Evolutionary conservation across 1,140 invertebrate genomes (phyloP), one percentile per base, ranked within the genome.

Genomic region (Helicoverpa zea): DNA sequence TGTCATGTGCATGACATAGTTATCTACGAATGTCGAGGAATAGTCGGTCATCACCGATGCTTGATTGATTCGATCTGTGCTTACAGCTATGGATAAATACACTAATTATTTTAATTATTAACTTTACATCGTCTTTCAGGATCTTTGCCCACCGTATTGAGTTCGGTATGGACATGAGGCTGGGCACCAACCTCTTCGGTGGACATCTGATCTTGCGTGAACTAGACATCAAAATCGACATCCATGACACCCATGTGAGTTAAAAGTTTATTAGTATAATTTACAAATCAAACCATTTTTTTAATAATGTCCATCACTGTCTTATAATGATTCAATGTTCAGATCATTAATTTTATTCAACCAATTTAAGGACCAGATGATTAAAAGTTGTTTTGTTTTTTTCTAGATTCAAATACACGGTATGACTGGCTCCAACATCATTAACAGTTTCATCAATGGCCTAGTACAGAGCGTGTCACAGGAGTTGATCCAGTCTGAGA

Each of bases 201-300:
- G 85, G 87, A 49, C 80, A 87, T 51, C 68, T 87, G 30, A n/a
- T 81, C 1, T 75, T 88, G 3, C 68, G 86, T 30, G 79, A 81
- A 52, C 61, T 88, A 51, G 56, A 84, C 54, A 87, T 88, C 51
- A 83, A 79, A 18, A 74, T 88, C 49, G 83, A 87, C 52, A 81
- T 88, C 13, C 83, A 87, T 58, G 87, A 88, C 76, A 83, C 83
- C 11, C 66, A 75, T 29, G 87, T 88, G 85, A 81, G 85, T 81
- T 23, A 14, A 14, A 74, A 23, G 5, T 14, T 23, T 51, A 13
- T 11, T 43, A 0, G 35, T 43, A 43, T 35, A 35, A 35, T 35
- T 49, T 66, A 66, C 47, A 23, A 13, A 68, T 43, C 14, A 72
- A 54, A n/a, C 14, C 43, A 68, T 3, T 9, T 43, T 43, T 43